Percentiles rank a stretch among this genome's conserved stretches.
Conservation (phyloP, 1,140 invertebrate genomes). For the Trinorchestia longiramus region DNA sequence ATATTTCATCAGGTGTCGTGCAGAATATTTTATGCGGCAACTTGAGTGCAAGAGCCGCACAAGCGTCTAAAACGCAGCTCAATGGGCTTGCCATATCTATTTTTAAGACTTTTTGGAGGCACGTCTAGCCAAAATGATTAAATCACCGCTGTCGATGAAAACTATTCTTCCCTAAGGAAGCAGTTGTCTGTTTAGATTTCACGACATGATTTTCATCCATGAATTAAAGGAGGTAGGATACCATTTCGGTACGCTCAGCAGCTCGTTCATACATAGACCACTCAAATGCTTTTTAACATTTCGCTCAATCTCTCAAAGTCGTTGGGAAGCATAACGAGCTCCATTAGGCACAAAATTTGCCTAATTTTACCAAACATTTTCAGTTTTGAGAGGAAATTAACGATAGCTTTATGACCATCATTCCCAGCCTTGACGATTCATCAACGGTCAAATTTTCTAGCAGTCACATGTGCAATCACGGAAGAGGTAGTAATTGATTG, state of each 20-base stretch:
- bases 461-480: not conserved
- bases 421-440: not conserved
- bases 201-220: not conserved
- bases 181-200: not conserved
- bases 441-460: not conserved
- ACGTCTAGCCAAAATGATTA: too few relatives aligned
- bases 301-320: not conserved
- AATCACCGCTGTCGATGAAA: too few relatives aligned
- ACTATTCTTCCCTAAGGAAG: not conserved
- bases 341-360: not conserved
- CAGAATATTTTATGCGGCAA: too few relatives aligned
- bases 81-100: too few relatives aligned
- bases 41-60: too few relatives aligned
- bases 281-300: not conserved
- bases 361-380: not conserved
- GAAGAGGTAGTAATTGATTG: not conserved
- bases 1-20: too few relatives aligned
- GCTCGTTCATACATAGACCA: not conserved
- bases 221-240: not conserved
- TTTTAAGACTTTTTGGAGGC: too few relatives aligned
- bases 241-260: not conserved
- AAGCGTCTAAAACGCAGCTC: too few relatives aligned
- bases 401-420: not conserved
- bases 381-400: not conserved
- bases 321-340: not conserved